Evolutionary conservation across 2,113 vertebrate species (phyloP).

Genomic region (Heptranchias perlo): DNA sequence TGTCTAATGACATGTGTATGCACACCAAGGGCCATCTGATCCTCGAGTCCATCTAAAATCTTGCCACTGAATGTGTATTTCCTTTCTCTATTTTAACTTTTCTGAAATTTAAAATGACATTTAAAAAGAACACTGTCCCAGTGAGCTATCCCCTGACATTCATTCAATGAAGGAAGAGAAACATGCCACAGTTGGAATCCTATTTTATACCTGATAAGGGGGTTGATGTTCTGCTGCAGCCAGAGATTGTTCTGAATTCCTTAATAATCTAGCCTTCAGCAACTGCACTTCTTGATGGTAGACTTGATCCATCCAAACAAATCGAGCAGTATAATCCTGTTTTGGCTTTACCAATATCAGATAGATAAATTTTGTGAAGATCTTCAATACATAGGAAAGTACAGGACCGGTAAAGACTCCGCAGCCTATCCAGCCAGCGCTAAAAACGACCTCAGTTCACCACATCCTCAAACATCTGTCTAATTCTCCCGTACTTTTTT

Average conservation of each 20-base stretch:
- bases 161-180: background rate
- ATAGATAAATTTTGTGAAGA: background rate
- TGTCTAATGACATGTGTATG: background rate
- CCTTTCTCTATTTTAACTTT: background rate
- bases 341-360: background rate
- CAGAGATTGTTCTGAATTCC: no score
- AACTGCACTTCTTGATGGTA: background rate
- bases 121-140: background rate
- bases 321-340: background rate
- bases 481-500: no score
- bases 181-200: background rate
- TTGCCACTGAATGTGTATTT: no score
- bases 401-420: background rate
- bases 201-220: background rate
- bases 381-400: background rate
- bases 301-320: background rate
- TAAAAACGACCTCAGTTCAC: no score
- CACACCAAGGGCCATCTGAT: background rate
- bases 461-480: no score
- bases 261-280: background rate
- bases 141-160: background rate
- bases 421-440: background rate
- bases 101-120: background rate
- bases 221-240: background rate
- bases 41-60: background rate